Evolutionary conservation across 2,888 invertebrate genomes (phyloP), one percentile per base, ranked within the genome.

Genomic region (Acrocyrtus sp.): DNA sequence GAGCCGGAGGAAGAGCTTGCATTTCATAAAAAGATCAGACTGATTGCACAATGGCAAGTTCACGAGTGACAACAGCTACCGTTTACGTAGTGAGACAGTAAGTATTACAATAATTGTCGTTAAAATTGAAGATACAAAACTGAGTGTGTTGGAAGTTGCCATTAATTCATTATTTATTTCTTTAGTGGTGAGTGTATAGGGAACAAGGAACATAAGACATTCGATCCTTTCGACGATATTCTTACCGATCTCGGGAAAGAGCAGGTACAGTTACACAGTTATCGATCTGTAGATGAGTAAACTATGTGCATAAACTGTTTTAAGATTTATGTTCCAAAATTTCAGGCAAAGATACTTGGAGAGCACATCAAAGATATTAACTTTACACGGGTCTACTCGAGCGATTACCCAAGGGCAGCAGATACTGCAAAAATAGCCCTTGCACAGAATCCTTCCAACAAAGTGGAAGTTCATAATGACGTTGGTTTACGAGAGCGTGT

Each of bases 1-100:
- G n/a, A n/a, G n/a, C n/a, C n/a, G n/a, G n/a, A n/a, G n/a, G n/a
- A n/a, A n/a, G n/a, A n/a, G n/a, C n/a, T n/a, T n/a, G n/a, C n/a
- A n/a, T n/a, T n/a, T n/a, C n/a, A n/a, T n/a, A n/a, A n/a, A n/a
- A n/a, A n/a, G n/a, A n/a, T n/a, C n/a, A n/a, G n/a, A n/a, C n/a
- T n/a, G n/a, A n/a, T n/a, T n/a, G n/a, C n/a, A n/a, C n/a, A n/a
- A n/a, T n/a, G n/a, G n/a, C n/a, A n/a, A n/a, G n/a, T n/a, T n/a
- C n/a, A n/a, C n/a, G n/a, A n/a, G n/a, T n/a, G n/a, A n/a, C n/a
- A n/a, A n/a, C n/a, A 34, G 39, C 21, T 6, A 54, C 47, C 12
- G 15, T 69, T 17, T 69, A 61, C 41, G 2, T 69, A 4, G 69
- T 61, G 2, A 61, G 69, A 17, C 69, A 69, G 69, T 69, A 69